phyloP scores from a whole-genome alignment of 2,113 vertebrate genomes.

The Paradoxurus hermaphroditus region DNA sequence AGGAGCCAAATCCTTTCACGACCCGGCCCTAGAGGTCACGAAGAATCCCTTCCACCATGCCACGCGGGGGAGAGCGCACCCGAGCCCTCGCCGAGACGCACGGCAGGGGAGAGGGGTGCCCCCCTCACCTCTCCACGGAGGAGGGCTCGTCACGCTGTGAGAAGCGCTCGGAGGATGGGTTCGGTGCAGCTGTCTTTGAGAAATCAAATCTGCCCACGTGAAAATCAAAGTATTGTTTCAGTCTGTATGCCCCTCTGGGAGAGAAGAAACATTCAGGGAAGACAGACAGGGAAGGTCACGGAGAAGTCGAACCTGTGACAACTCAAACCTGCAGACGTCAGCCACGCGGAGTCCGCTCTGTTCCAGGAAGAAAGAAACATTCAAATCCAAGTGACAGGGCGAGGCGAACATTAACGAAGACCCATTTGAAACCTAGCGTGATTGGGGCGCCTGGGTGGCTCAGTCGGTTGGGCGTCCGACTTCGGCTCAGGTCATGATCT shows the following conservation, averaged over 20 bases:
- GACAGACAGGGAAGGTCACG: neutral
- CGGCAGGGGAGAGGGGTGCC: accelerated
- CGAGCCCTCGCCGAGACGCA: neutral
- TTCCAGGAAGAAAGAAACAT: neutral
- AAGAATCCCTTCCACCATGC: neutral
- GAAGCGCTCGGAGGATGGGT: neutral
- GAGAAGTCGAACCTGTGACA: neutral
- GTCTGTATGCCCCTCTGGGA: neutral
- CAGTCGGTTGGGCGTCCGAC: too few species aligned
- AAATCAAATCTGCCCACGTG: neutral
- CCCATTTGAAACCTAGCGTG: neutral
- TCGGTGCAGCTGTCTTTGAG: neutral
- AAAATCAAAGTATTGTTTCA: neutral
- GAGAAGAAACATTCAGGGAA: neutral
- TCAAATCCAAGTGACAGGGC: neutral
- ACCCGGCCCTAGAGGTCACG: neutral
- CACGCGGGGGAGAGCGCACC: neutral
- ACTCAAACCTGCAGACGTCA: neutral
- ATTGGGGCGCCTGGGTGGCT: too few species aligned
- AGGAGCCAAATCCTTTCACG: neutral
- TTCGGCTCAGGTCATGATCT: too few species aligned
- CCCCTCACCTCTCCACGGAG: neutral
- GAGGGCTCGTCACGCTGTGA: neutral
- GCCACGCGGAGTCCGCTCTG: neutral
- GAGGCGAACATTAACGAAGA: neutral